These are phyloP conservation scores for Choloepus didactylus DNA, from an alignment of 2,797 vertebrate species.

Conservation along the genomic window DNA sequence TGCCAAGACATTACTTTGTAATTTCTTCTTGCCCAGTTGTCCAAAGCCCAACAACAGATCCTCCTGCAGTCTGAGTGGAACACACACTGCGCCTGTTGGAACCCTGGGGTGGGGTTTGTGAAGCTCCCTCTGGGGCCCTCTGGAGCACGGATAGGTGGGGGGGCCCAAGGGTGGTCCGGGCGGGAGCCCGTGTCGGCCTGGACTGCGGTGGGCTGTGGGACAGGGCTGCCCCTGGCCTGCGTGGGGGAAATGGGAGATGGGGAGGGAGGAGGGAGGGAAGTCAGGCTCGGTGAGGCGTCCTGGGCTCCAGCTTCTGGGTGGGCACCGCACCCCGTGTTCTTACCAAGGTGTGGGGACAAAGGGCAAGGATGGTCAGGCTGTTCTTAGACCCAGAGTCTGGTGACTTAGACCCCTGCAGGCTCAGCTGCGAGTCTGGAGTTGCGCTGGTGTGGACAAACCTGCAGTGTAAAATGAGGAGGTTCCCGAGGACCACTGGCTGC, in stretches of 20 bases:
- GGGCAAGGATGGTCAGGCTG: no score
- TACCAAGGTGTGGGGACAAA: accelerated
- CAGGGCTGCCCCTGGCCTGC: accelerated
- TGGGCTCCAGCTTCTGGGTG: no score
- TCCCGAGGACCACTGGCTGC: background rate
- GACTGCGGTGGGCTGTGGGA: accelerated
- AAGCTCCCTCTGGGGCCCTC: accelerated
- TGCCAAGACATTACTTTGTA: no score
- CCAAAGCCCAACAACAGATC: background rate
- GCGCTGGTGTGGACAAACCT: background rate
- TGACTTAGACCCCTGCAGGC: background rate
- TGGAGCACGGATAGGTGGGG: background rate
- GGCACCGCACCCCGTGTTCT: background rate
- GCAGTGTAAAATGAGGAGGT: background rate
- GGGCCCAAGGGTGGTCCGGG: accelerated
- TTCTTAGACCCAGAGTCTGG: accelerated
- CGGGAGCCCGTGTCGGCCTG: background rate
- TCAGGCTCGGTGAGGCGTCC: background rate
- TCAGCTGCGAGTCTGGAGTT: accelerated
- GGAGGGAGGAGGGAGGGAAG: no score
- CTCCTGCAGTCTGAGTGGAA: accelerated
- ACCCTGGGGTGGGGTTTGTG: background rate
- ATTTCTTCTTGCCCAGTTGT: no score
- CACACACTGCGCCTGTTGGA: accelerated
- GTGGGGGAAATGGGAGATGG: accelerated